A percentile compares a stretch with the other conserved stretches of the same genome.
phyloP scores from a whole-genome alignment of 2,888 invertebrate species.

The Dasypogon diadema region DNA sequence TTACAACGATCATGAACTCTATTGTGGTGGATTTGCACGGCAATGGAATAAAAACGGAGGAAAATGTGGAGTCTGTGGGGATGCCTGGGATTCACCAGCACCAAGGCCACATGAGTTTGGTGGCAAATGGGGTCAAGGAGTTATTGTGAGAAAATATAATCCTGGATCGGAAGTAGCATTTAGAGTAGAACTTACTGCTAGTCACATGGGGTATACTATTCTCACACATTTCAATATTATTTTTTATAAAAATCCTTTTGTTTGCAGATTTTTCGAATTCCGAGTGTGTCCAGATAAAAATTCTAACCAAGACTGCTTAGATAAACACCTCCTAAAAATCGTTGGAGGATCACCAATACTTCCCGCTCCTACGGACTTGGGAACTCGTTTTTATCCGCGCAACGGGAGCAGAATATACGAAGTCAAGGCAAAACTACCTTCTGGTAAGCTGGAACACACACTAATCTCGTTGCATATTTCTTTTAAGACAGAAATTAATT shows the following conservation, averaged over 20 bases:
- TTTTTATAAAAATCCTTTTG: not conserved
- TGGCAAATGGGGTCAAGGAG: slow-evolving; percentile 84
- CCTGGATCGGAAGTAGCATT: slow-evolving; percentile 77
- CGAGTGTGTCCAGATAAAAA: slow-evolving; percentile 81
- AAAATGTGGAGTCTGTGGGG: slow-evolving; percentile 89
- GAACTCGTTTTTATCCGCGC: slow-evolving; percentile 78
- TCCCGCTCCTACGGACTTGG: slow-evolving; percentile 69
- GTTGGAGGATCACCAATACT: slow-evolving; percentile 66
- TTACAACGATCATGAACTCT: slow-evolving; percentile 90
- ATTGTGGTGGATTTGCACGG: slow-evolving; percentile 87
- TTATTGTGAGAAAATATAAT: slow-evolving; percentile 83
- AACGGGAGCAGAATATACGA: slow-evolving; percentile 85
- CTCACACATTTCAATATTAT: slow-evolving; percentile 1
- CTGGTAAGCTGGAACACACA: slow-evolving; percentile 61
- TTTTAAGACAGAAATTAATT: slow-evolving; percentile 60
- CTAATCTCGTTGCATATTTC: not conserved
- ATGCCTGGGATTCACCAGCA: slow-evolving; percentile 79
- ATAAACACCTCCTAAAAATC: slow-evolving; percentile 76
- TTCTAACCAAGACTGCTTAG: slow-evolving; percentile 82
- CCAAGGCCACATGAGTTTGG: slow-evolving; percentile 87
- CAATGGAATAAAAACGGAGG: slow-evolving; percentile 86
- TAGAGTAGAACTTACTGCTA: slow-evolving; percentile 87
- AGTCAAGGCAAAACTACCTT: slow-evolving; percentile 76
- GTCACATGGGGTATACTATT: slow-evolving; percentile 76
- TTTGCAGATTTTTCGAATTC: slow-evolving; percentile 80